Conservation (phyloP, 2,113 vertebrate species). For the Eleginops maclovinus region DNA sequence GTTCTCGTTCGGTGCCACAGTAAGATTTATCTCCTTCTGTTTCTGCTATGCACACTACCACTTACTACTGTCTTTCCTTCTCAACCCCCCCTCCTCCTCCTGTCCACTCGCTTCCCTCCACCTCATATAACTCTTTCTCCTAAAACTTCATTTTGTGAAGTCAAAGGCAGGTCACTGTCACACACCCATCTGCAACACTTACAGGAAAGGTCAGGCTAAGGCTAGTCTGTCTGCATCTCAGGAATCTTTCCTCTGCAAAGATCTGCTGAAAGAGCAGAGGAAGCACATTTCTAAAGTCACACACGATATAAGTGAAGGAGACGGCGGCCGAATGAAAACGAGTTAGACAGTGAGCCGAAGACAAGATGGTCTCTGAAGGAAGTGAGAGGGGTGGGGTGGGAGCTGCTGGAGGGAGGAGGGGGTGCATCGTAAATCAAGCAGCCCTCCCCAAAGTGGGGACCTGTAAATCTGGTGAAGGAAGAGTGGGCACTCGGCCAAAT, state of each 20-base stretch:
- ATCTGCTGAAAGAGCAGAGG: constrained; percentile 42
- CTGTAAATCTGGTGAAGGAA: constrained; percentile 80
- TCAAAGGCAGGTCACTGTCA: constrained; percentile 51
- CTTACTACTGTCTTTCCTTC: constrained; percentile 21
- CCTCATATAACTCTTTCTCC: constrained; percentile 56
- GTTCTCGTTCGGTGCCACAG: constrained; percentile 70
- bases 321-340: constrained; percentile 6
- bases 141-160: constrained; percentile 51
- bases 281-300: constrained; percentile 37
- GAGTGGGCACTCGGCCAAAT: constrained; percentile 77
- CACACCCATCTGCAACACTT: constrained; percentile 61
- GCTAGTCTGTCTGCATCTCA: constrained; percentile 51
- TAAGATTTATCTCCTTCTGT: constrained; percentile 62
- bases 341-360: constrained; percentile 43
- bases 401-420: constrained; percentile 25
- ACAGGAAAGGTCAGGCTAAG: constrained; percentile 52
- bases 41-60: constrained; percentile 31
- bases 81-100: constrained; percentile 26
- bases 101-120: constrained; percentile 29
- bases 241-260: constrained; percentile 29
- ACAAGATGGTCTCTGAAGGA: constrained; percentile 69
- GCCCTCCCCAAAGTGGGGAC: constrained; percentile 68
- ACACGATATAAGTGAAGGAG: constrained; percentile 12
- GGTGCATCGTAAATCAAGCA: constrained; percentile 78
- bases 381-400: constrained; percentile 57